Base-by-base conservation (phyloP, 2,888 invertebrate genomes). In the Nemoura dubitans region DNA sequence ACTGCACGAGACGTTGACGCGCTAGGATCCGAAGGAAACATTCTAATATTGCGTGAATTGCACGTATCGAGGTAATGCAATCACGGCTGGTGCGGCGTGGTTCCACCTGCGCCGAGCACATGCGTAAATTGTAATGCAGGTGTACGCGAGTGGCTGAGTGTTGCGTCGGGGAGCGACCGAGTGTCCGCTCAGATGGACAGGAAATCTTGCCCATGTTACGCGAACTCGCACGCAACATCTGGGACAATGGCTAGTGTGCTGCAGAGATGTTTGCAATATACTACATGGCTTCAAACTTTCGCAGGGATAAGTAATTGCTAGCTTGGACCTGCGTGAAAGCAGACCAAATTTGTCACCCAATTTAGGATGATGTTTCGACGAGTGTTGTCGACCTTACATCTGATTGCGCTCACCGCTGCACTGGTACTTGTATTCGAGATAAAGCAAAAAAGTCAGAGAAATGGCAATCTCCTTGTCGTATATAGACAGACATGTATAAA, bases 301-400 rank as follows among this genome's bases (percentile, higher is more conserved):
- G n/a, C 28, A 21, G 14, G 81, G 30, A 81, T 28, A 81, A 81
- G 5, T 81, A 81, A 81, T 81, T 81, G 30, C 30, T 30, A 81
- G 30, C 14, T 27, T 81, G 27, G 78, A 78, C 78, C 78, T 78
- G 30, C 81, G 81, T n/a, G 81, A 81, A 81, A 81, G 81, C 81
- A 28, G 81, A 81, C 81, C 81, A 81, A 81, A 81, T 81, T 81
- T 81, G 81, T 81, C 81, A 81, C 30, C 81, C 81, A 81, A 81
- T 81, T 81, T 81, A 30, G 78, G 26, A 27, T 27, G 78, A 78
- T 78, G 78, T 27, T 59, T 59, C 59, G 59, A 14, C 2, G 6
- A 59, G 59, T 59, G 21, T 21, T 59, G 14, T 10, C 10, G 10
- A 59, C 59, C 16, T n/a, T 36, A 36, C 36, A 36, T 36, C 36